A percentile compares a stretch with the other conserved stretches of the same genome.
Conservation (phyloP, 2,888 invertebrate genomes). For the Steinernema carpocapsae region DNA sequence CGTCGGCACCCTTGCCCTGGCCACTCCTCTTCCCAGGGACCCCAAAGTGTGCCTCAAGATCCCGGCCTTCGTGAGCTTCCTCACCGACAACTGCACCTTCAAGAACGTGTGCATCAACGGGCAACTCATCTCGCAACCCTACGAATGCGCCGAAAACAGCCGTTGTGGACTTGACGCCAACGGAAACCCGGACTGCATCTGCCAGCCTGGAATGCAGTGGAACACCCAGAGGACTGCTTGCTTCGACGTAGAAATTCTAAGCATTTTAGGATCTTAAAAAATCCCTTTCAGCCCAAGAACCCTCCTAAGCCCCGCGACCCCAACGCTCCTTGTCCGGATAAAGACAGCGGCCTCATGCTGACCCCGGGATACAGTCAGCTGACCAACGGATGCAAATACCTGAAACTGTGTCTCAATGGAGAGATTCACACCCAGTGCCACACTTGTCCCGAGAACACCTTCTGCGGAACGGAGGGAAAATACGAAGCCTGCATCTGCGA, state of each 20-base stretch:
- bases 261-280: too few species aligned
- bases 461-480: background rate
- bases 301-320: background rate
- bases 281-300: conserved; percentile 25
- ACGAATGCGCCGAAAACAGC: background rate
- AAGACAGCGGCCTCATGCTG: background rate
- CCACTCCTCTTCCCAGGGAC: background rate
- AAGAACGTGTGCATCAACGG: conserved; percentile 27
- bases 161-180: background rate
- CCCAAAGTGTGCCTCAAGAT: background rate
- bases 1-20: background rate
- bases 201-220: background rate
- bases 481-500: conserved; percentile 11
- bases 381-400: background rate
- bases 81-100: conserved; percentile 24
- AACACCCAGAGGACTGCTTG: background rate
- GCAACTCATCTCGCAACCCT: conserved; percentile 7
- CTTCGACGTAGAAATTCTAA: background rate
- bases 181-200: background rate
- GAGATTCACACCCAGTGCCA: conserved; percentile 13
- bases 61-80: background rate
- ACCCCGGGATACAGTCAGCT: background rate
- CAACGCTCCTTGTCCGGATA: background rate
- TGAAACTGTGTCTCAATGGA: conserved; percentile 10
- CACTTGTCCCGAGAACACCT: conserved; percentile 10